Evolutionary conservation across 2,113 vertebrate genomes (phyloP).

Genomic region (Laticauda laticaudata): DNA sequence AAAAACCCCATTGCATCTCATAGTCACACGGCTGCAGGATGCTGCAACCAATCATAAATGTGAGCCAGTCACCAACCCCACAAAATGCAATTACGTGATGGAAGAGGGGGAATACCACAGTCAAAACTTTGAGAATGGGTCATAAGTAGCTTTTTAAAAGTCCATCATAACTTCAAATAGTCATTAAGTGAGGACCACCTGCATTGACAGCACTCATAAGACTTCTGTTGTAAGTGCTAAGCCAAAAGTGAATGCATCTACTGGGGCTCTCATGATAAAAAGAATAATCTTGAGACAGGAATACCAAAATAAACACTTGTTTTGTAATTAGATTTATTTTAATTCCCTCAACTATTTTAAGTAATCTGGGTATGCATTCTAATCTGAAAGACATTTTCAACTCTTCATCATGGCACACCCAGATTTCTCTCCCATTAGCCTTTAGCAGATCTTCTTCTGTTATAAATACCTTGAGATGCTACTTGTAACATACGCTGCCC

Average conservation of each 20-base stretch:
- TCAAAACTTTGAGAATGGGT: not conserved
- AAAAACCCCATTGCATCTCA: not conserved
- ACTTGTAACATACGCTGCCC: slow-evolving; percentile 94
- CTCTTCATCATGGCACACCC: not conserved
- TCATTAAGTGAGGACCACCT: not conserved
- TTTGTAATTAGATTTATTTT: not conserved
- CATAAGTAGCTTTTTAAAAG: not conserved
- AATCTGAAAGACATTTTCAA: not conserved
- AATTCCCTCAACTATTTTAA: not conserved
- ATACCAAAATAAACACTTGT: not conserved
- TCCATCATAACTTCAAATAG: not conserved
- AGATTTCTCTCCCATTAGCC: not conserved
- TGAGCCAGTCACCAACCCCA: not conserved
- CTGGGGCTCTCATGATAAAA: not conserved
- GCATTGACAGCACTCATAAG: not conserved
- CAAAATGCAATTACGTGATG: not conserved
- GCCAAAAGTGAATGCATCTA: not conserved
- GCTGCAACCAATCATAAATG: not conserved
- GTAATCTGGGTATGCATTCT: not conserved
- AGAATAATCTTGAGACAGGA: not conserved
- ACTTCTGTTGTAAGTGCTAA: not conserved
- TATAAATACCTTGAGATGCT: slow-evolving; percentile 85
- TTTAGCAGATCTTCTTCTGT: not conserved
- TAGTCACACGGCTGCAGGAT: not conserved
- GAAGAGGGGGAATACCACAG: not conserved